A percentile compares a stretch with the other conserved stretches of the same genome.
These are phyloP conservation scores for Cheirogaleus major DNA, from an alignment of 2,797 vertebrate species.

Conservation along the genomic window DNA sequence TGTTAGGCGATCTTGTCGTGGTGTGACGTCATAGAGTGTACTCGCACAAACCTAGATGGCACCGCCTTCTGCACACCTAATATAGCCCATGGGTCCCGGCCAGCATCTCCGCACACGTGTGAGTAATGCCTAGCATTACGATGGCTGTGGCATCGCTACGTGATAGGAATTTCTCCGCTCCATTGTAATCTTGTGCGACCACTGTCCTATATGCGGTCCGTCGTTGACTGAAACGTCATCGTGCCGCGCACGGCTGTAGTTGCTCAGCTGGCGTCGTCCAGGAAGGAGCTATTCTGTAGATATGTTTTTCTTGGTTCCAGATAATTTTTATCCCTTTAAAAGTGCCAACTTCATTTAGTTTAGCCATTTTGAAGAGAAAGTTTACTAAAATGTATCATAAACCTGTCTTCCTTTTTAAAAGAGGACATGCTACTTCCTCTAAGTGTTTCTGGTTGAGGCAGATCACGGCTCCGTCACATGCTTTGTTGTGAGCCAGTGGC, in stretches of 20 bases:
- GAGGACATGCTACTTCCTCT: not conserved
- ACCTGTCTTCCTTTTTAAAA: not conserved
- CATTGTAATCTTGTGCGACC: not conserved
- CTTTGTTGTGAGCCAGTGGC: not conserved
- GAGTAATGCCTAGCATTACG: not conserved
- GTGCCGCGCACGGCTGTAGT: rapidly evolving
- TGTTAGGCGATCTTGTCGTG: not conserved
- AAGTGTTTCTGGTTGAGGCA: not conserved
- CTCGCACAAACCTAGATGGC: not conserved
- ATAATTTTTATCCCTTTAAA: not conserved
- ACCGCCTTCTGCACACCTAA: not conserved
- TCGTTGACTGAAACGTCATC: rapidly evolving
- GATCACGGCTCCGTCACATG: not conserved
- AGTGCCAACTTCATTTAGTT: not conserved
- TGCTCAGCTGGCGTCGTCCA: not conserved
- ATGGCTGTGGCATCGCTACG: rapidly evolving
- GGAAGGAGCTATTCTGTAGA: not conserved
- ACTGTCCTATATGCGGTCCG: no score
- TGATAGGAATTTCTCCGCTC: not conserved
- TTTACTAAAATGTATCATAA: not conserved
- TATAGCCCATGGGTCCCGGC: not conserved
- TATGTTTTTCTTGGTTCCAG: not conserved
- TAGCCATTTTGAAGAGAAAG: not conserved
- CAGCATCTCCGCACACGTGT: not conserved
- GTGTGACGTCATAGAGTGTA: not conserved